Base-by-base conservation (phyloP, 1,140 invertebrate species). In the Rhagoletis pomonella region DNA sequence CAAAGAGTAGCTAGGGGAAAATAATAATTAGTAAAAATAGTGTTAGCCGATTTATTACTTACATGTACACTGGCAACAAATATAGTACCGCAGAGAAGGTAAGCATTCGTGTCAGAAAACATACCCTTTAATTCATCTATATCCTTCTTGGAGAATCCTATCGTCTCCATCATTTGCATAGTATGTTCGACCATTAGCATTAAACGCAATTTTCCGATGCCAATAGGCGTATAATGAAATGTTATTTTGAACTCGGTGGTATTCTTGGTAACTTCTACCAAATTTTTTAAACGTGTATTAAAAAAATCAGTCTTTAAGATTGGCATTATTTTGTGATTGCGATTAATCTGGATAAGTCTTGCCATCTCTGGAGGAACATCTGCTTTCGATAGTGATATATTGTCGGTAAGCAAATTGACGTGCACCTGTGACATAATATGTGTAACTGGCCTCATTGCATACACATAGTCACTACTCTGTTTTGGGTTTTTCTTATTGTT, bases 71-170 rank as follows among this genome's bases (percentile, higher is more conserved):
- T 96, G 67, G 98, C 96, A 88, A 99, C 97, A 89, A 98, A 94
- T 89, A 99, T 95, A n/a, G 98, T 99, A 55, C 97, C 94, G 89
- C 96, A 96, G n/a, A 99, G 93, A 77, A 99, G 94, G 93, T 98
- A 98, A 12, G 99, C 94, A 93, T 99, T 99, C 1, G 98, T 99
- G 90, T 99, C 98, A 1, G 97, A 96, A 94, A 99, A 99, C 90
- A 99, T 97, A 81, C 97, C 96, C 94, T 99, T 99, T 0, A 99
- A 96, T 94, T 99, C 98, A 94, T 99, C 98, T 67, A 98, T 94
- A 94, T 99, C 98, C 93, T 99, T 99, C 77, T 97, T 96, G 77
- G 96, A 96, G 90, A 99, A 99, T 29, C 98, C 98, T 50, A 98
- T 94, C 58, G 93, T 89, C 19, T 95, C 93, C 88, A 99, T 94